phyloP scores from a whole-genome alignment of 2,888 invertebrate species.

The Hoplodrina ambigua region DNA sequence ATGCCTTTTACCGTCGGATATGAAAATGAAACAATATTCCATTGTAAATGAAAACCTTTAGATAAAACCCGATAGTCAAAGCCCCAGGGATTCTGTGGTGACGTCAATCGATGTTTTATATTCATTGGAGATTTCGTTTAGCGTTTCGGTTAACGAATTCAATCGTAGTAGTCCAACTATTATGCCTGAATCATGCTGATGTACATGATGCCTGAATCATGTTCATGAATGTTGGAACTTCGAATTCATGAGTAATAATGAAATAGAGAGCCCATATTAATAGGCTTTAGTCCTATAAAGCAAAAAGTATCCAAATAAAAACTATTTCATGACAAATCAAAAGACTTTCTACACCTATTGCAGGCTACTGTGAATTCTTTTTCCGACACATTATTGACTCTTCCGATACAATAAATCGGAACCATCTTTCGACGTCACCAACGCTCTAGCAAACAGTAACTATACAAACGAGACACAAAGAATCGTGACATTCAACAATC shows the following conservation, averaged over 20 bases:
- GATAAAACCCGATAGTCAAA: constrained; percentile 11
- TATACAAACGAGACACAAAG: constrained; percentile 36
- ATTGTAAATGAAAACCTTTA: constrained; percentile 18
- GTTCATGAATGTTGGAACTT: background rate
- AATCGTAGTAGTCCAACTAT: background rate
- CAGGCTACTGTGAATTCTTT: background rate
- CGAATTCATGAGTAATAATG: background rate
- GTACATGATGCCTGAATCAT: background rate
- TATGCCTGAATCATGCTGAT: background rate
- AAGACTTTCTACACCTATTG: background rate
- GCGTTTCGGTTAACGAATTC: constrained; percentile 14
- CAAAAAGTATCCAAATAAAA: background rate
- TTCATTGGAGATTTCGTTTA: constrained; percentile 22
- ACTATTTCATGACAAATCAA: background rate
- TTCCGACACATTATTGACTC: constrained; percentile 1
- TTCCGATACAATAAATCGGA: constrained; percentile 5
- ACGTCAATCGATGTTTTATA: constrained; percentile 20
- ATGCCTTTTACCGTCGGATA: constrained; percentile 9
- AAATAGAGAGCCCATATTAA: background rate
- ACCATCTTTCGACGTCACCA: background rate
- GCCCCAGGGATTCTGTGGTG: constrained; percentile 18
- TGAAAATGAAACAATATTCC: constrained; percentile 37
- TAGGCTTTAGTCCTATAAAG: background rate
- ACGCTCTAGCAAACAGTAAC: constrained; percentile 13
- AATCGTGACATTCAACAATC: constrained; percentile 36